Evolutionary conservation across 2,113 vertebrate genomes (phyloP), one percentile per base, ranked within the genome.

Genomic region (Chionomys nivalis): DNA sequence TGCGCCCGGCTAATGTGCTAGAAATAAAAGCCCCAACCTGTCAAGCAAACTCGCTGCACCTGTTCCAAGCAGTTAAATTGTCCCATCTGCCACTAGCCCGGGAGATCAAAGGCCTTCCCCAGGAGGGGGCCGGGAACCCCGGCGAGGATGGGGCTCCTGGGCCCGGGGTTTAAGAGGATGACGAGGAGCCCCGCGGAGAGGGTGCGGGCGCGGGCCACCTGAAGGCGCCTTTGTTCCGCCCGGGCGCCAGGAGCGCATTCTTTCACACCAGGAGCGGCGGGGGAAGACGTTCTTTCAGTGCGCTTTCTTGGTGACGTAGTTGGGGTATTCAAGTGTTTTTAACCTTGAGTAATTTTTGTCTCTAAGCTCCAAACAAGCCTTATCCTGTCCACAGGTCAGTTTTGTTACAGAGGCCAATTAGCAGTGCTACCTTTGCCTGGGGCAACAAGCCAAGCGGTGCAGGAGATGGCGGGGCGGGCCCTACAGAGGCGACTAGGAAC

Each of bases 391-490:
- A 99, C 99, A 99, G 99, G 99, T 99, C 99, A 99, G 99, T 99
- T 99, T 99, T 99, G 99, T 99, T 99, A 99, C 99, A 99, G 99
- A 99, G 99, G 99, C 99, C 99, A 99, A 99, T 99, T 99, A 99
- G 99, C 98, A 98, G 99, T 99, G 99, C 99, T 99, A 99, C 99
- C 99, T 99, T 99, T 98, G 99, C 99, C 99, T 99, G 99, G 98
- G 99, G 99, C 99, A 99, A 99, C 99, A 99, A 99, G 99, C 99
- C 99, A 98, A 98, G 99, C 99, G 99, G 99, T 99, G 98, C 99
- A 98, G 98, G 99, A 99, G 99, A 99, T 99, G 98, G 99, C 97
- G 98, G 98, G 99, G 98, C 98, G 98, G 99, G 98, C 97, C 99
- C 99, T 99, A 98, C 98, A 99, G 99, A 99, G 99, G 99, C 98